A percentile compares a stretch with the other conserved stretches of the same genome.
These are phyloP conservation scores for Hedya salicella DNA, from an alignment of 2,888 invertebrate species.

Conservation along the genomic window DNA sequence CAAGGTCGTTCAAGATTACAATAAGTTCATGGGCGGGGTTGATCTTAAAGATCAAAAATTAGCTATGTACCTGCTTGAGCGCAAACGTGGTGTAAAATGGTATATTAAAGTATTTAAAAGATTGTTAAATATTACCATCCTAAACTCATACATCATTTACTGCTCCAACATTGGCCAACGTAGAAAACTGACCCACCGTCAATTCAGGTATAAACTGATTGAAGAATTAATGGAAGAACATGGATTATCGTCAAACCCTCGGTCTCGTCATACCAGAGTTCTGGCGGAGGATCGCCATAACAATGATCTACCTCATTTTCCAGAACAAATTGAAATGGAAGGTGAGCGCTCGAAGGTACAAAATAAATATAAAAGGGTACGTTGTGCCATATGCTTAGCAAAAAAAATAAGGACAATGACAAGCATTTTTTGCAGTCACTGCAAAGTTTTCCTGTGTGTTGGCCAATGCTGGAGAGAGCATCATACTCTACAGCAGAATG, in stretches of 20 bases:
- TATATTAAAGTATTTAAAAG: slow-evolving; percentile 3
- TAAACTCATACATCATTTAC: not conserved
- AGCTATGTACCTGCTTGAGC: not conserved
- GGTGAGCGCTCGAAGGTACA: not conserved
- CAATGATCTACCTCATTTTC: not conserved
- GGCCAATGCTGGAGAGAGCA: not conserved
- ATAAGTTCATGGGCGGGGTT: slow-evolving; percentile 6
- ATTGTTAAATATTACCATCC: not conserved
- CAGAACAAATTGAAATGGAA: not conserved
- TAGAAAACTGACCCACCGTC: not conserved
- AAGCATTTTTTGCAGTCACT: not conserved
- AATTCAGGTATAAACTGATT: not conserved
- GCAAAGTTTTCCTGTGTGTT: not conserved
- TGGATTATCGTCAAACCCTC: not conserved
- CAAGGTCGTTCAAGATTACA: not conserved
- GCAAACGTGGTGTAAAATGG: slow-evolving; percentile 5
- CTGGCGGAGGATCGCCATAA: not conserved
- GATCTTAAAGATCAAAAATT: slow-evolving; percentile 7
- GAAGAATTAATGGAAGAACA: not conserved
- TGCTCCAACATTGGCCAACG: slow-evolving; percentile 1
- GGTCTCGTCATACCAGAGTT: not conserved
- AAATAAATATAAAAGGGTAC: not conserved
- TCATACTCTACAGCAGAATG: not conserved
- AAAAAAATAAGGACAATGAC: not conserved
- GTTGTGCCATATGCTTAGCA: not conserved